Base-by-base conservation (phyloP, 2,888 invertebrate genomes). In the Saturnia japonica region DNA sequence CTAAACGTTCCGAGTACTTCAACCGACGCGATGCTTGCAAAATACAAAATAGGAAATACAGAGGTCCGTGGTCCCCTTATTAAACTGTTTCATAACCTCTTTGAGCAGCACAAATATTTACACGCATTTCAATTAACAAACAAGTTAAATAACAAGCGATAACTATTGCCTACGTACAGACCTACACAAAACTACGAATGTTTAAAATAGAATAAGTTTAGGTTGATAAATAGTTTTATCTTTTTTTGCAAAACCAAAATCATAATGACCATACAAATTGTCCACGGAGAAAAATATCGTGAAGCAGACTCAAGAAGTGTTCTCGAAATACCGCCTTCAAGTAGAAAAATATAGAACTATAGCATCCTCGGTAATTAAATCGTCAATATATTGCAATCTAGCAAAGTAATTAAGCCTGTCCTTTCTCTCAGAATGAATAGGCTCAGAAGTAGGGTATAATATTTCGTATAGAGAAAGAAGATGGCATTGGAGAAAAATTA, bases 71-170 rank as follows among this genome's bases (percentile, higher is more conserved):
- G 76, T 77, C 78, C 78, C 76, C 79, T 81, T 84, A 85, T 85
- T 85, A 85, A 84, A 79, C 82, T 78, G 83, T 91, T 90, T 88
- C 88, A 86, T 89, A 90, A 89, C 80, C 85, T 77, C 81, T 77
- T 78, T 77, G 82, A 85, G 84, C 81, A 83, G 84, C 82, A 81
- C 78, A 80, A 86, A 84, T 89, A 90, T 90, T 90, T 90, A 90
- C 91, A 91, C 88, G 90, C 88, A 85, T 90, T 90, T 90, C 90
- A 91, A 92, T 92, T 91, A 91, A 90, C 89, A 83, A 87, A 89
- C 89, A 85, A 84, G 84, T 82, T 74, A 83, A 83, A 84, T 85
- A 87, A 87, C 90, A 85, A 82, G 85, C 80, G 77, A 83, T 88
- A 84, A 82, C 78, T 82, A 85, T 80, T 77, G 84, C 77, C 79